These are phyloP conservation scores for Furnarius figulus DNA, from an alignment of 2,113 vertebrate genomes.

Conservation along the genomic window DNA sequence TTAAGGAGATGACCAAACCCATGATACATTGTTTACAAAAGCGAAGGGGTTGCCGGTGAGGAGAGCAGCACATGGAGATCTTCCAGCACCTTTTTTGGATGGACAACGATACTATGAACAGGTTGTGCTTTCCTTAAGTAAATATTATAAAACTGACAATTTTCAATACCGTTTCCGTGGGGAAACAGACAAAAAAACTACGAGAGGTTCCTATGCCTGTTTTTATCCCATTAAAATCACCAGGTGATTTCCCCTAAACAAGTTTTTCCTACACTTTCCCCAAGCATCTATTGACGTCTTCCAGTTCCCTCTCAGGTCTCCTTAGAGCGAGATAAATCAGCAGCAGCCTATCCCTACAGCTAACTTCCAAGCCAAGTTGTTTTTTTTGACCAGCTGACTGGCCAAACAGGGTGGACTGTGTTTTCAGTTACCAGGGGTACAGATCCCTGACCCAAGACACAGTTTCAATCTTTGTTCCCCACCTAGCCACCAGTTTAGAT, in stretches of 20 bases:
- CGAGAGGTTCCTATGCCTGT: not conserved
- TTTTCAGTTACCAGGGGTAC: not conserved
- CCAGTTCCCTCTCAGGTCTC: not conserved
- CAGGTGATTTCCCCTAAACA: not conserved
- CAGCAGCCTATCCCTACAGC: not conserved
- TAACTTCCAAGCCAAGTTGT: not conserved
- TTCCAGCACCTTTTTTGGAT: constrained; percentile 72
- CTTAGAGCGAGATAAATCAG: not conserved
- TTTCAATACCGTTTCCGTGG: not conserved
- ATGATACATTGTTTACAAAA: constrained; percentile 4
- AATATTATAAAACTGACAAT: not conserved
- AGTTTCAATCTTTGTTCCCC: rapidly evolving
- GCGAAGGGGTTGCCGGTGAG: constrained; percentile 44
- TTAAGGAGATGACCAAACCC: constrained; percentile 14
- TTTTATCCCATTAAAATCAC: not conserved
- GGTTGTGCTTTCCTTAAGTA: constrained; percentile 57
- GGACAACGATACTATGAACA: constrained; percentile 81
- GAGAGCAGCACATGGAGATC: constrained; percentile 53
- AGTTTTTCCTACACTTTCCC: not conserved
- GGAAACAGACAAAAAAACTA: not conserved
- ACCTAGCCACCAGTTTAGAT: not conserved
- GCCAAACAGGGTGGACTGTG: not conserved
- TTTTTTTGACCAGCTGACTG: not conserved
- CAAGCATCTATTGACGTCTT: not conserved
- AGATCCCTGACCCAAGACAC: not conserved